Conservation (phyloP, 2,888 invertebrate species). For the Aromia moschata region DNA sequence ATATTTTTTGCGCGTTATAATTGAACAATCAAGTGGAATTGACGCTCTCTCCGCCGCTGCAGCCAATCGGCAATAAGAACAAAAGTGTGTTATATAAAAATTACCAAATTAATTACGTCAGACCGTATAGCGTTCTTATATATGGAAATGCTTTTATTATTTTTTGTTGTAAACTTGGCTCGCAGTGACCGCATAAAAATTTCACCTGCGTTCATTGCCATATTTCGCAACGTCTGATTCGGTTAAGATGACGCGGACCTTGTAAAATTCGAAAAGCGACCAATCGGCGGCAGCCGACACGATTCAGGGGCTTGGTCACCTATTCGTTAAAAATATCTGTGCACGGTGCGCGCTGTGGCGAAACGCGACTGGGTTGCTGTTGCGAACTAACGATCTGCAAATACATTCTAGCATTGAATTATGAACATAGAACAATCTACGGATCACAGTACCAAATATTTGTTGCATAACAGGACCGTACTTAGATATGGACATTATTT, state of each 20-base stretch:
- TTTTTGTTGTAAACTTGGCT: slow-evolving; percentile 22
- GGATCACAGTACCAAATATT: too few species aligned
- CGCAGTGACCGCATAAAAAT: slow-evolving; percentile 40
- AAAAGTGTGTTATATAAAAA: slow-evolving; percentile 19
- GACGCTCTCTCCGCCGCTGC: background rate
- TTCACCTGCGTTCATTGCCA: slow-evolving; percentile 43
- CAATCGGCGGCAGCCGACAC: slow-evolving; percentile 15
- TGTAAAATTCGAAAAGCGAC: slow-evolving; percentile 20
- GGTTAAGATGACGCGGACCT: slow-evolving; percentile 20
- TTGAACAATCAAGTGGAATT: slow-evolving; percentile 16
- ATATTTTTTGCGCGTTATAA: too few species aligned
- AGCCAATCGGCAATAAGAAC: slow-evolving; percentile 4
- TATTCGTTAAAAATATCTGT: background rate
- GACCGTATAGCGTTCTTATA: slow-evolving; percentile 8
- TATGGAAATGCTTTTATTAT: slow-evolving; percentile 16
- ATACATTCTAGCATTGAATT: too few species aligned
- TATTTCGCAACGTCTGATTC: slow-evolving; percentile 28
- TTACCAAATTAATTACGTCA: slow-evolving; percentile 20
- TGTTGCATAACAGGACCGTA: too few species aligned
- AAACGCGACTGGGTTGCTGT: background rate
- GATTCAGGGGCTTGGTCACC: slow-evolving; percentile 15
- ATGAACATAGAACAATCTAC: too few species aligned
- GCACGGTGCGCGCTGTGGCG: background rate
- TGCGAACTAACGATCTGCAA: too few species aligned
- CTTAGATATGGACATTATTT: too few species aligned